These are phyloP conservation scores for Engystomops pustulosus DNA, from an alignment of 2,113 vertebrate genomes.

Conservation along the genomic window DNA sequence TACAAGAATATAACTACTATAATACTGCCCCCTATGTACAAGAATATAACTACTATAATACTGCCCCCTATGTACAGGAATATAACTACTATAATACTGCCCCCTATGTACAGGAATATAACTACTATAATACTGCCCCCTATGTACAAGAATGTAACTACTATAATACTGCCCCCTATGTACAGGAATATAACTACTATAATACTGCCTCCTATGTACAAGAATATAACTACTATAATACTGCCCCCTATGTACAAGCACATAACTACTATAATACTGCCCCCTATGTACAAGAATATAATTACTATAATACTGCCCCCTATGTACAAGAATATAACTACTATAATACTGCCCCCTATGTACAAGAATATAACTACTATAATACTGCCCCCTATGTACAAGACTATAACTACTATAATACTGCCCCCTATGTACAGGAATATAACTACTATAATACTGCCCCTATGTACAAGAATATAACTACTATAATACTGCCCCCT, in stretches of 20 bases:
- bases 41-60: conserved; percentile 4
- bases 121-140: not conserved
- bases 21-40: not conserved
- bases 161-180: not conserved
- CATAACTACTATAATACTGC: conserved; percentile 3
- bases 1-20: not conserved
- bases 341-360: not conserved
- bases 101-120: not conserved
- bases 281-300: not conserved
- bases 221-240: conserved; percentile 11
- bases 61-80: not conserved
- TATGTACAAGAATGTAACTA: not conserved
- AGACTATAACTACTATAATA: conserved; percentile 6
- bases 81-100: conserved; percentile 14
- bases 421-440: not conserved
- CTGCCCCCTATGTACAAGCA: not conserved
- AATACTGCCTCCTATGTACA: not conserved
- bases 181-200: conserved; percentile 2
- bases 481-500: conserved; percentile 6
- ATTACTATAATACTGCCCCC: not conserved
- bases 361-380: not conserved
- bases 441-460: conserved; percentile 13
- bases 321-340: not conserved
- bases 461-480: not conserved
- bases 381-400: not conserved